phyloP scores from a whole-genome alignment of 2,888 invertebrate species.

The Drosophila leonis region DNA sequence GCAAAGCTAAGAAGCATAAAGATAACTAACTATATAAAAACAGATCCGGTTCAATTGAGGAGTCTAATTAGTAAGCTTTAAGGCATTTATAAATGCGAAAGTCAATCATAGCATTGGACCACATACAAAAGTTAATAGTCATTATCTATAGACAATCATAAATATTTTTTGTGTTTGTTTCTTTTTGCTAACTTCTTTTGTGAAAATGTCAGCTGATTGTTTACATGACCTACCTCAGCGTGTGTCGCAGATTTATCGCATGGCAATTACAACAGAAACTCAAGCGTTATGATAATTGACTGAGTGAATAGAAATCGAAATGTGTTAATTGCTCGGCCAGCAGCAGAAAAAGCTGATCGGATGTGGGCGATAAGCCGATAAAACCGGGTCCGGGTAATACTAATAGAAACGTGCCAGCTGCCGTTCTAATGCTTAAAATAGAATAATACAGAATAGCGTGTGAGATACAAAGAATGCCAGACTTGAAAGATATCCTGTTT shows the following conservation, averaged over 20 bases:
- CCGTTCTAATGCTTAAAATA: slow-evolving; percentile 40
- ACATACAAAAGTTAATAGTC: not conserved
- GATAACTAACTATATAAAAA: too few species aligned
- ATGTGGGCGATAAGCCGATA: slow-evolving; percentile 64
- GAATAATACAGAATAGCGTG: slow-evolving; percentile 15
- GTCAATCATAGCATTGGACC: slow-evolving; percentile 3
- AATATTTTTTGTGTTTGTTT: not conserved
- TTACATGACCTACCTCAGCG: slow-evolving; percentile 78
- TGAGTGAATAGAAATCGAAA: slow-evolving; percentile 75
- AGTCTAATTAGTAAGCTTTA: not conserved
- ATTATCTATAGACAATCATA: slow-evolving; percentile 7
- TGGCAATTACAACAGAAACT: slow-evolving; percentile 59
- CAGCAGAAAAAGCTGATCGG: slow-evolving; percentile 53
- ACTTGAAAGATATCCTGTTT: slow-evolving; percentile 10
- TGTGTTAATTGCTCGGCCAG: slow-evolving; percentile 68
- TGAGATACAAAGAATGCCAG: not conserved
- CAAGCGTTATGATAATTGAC: slow-evolving; percentile 68
- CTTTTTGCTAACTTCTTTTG: slow-evolving; percentile 6
- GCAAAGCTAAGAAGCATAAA: not conserved
- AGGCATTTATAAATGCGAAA: not conserved
- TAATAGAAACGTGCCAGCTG: slow-evolving; percentile 37
- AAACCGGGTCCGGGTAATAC: slow-evolving; percentile 40
- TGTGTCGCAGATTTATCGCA: slow-evolving; percentile 62
- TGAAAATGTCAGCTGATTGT: slow-evolving; percentile 54
- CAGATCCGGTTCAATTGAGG: not conserved